Evolutionary conservation across 2,888 invertebrate genomes (phyloP), one percentile per base, ranked within the genome.

Genomic region (Sisyra terminalis): DNA sequence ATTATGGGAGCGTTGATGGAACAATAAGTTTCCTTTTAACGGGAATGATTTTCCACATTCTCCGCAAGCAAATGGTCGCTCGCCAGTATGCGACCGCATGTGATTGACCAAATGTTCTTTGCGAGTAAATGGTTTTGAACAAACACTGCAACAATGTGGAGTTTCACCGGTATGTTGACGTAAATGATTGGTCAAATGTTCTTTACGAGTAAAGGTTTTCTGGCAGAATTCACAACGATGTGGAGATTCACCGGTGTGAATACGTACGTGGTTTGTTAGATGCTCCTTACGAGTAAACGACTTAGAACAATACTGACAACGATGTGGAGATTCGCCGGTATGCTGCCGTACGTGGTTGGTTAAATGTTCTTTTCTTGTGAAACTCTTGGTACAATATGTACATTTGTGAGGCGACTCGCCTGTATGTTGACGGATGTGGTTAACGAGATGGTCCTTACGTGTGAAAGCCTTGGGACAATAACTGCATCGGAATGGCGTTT

Each of bases 1-100:
- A 54, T 81, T 82, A 63, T 88, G 87, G 49, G 87, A 86, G 45
- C 87, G 73, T 63, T 85, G 83, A 59, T 88, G 87, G 68, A 87
- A 87, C 49, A 88, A 68, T 38, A 87, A 64, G 57, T 87, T 86
- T 44, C 82, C 85, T 64, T 85, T 86, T 39, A 86, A 64, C 0
- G 85, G 85, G 65, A 87, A 87, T 40, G 84, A 82, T 58, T 85
- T 87, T 54, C 87, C 87, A 58, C 87, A 88, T 54, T 85, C 85
- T 46, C 75, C 78, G 56, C 87, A 88, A 43, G 81, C 78, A 58
- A 78, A 86, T 6, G 87, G 88, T 38, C 84, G 72, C 58, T 87
- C 86, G 39, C 84, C 78, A 50, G 76, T 73, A 67, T 87, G 77
- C 61, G 75, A 80, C 61, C 79, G 70, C 80, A 83, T 81, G 55